Base-by-base conservation (phyloP, 2,888 invertebrate genomes). In the Axea sp. region DNA sequence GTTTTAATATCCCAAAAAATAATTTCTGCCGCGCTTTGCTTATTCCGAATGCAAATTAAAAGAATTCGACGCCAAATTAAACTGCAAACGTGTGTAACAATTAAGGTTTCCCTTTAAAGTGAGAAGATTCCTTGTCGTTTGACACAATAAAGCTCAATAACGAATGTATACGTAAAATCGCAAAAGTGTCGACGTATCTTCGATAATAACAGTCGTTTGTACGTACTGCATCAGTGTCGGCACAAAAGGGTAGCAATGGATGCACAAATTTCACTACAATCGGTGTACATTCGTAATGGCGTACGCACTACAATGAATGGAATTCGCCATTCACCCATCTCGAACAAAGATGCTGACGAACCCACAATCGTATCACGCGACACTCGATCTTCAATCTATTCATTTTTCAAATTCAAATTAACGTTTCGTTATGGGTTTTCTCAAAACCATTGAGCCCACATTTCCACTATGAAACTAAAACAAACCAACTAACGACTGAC, bases 1-100 rank as follows among this genome's bases (percentile, higher is more conserved):
- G 37, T 19, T 37, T 37, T 37, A 37, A 37, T 37, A 57, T 35
- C 49, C 24, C 15, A 41, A 57, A 67, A 57, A 49, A 49, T 49
- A 57, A 67, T 49, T 57, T 57, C 30, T 28, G 17, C 19, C 12
- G 31, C 11, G 14, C 35, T 28, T 30, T 17, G 15, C 22, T 19
- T 11, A n/a, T 43, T 15, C 30, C 30, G 55, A 41, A 55, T 55
- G 41, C 41, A 30, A 55, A 41, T 55, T 55, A 41, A 55, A 43
- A 24, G 31, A 41, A 43, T 9, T 57, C 15, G 9, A 9, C 9
- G 12, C 1, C n/a, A 33, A 57, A 57, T 57, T 43, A 41, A 55
- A 33, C 43, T 19, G 24, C 43, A 43, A 12, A 9, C 43, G 24
- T 43, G 33, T 39, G 9, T 3, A 8, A 5, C 28, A 57, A 57